A percentile compares a stretch with the other conserved stretches of the same genome.
phyloP scores from a whole-genome alignment of 2,888 invertebrate genomes.

The Scrobipalpa atriplicella region DNA sequence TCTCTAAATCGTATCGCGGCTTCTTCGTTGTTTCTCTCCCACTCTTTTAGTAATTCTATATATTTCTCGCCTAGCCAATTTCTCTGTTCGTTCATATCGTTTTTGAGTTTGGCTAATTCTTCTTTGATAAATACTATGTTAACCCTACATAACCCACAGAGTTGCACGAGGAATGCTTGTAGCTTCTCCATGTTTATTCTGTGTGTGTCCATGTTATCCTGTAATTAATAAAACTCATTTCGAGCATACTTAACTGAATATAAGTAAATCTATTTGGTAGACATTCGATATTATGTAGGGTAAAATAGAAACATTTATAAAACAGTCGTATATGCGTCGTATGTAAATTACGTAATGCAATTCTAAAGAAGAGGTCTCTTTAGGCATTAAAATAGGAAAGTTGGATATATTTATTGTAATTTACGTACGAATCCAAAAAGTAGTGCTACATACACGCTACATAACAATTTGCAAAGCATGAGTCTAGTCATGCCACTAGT shows the following conservation, averaged over 20 bases:
- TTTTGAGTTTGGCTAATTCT: constrained; percentile 82
- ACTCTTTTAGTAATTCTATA: constrained; percentile 77
- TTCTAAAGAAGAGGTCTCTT: too few relatives aligned
- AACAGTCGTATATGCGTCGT: too few relatives aligned
- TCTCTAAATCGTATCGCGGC: constrained; percentile 81
- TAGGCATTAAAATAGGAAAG: too few relatives aligned
- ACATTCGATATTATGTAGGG: background rate
- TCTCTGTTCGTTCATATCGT: constrained; percentile 79
- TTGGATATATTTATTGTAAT: too few relatives aligned
- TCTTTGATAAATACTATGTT: constrained; percentile 82
- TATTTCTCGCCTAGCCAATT: constrained; percentile 74
- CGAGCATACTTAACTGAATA: background rate
- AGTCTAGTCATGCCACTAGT: too few relatives aligned
- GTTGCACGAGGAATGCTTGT: constrained; percentile 75
- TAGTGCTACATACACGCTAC: too few relatives aligned
- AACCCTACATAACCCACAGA: constrained; percentile 81
- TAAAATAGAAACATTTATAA: background rate
- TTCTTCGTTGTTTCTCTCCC: constrained; percentile 80
- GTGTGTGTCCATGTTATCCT: constrained; percentile 89
- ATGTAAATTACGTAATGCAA: too few relatives aligned
- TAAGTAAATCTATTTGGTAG: background rate
- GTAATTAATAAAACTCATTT: constrained; percentile 33
- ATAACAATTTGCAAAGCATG: background rate
- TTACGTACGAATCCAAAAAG: too few relatives aligned
- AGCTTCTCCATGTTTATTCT: constrained; percentile 85